These are phyloP conservation scores for Mesorhabditis belari DNA, from an alignment of 2,888 invertebrate genomes.

Conservation along the genomic window DNA sequence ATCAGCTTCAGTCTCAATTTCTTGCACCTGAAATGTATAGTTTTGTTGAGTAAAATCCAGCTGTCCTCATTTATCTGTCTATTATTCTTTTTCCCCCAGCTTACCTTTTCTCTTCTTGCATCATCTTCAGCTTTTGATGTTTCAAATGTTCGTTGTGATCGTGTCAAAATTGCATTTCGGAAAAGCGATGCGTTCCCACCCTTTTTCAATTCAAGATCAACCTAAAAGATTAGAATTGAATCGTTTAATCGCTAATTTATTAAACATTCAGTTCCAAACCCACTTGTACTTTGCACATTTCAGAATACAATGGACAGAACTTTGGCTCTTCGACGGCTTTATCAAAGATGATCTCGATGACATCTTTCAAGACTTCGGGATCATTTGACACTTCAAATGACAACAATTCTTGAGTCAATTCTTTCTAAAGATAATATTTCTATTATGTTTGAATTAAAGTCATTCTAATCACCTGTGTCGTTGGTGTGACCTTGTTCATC, in stretches of 20 bases:
- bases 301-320: slow-evolving; percentile 33
- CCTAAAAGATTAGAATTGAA: not conserved
- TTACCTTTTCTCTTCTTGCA: slow-evolving; percentile 8
- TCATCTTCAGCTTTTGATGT: slow-evolving; percentile 14
- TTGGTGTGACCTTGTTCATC: slow-evolving; percentile 46
- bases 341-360: slow-evolving; percentile 34
- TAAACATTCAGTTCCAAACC: not conserved
- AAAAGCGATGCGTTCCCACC: slow-evolving; percentile 13
- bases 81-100: too few species aligned
- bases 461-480: slow-evolving; percentile 11
- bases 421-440: slow-evolving; percentile 8
- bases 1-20: slow-evolving; percentile 30
- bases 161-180: slow-evolving; percentile 25
- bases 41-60: not conserved
- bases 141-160: slow-evolving; percentile 26
- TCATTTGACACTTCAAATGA: slow-evolving; percentile 17
- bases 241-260: not conserved
- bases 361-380: slow-evolving; percentile 8
- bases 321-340: slow-evolving; percentile 41
- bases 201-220: slow-evolving; percentile 1
- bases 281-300: slow-evolving; percentile 22
- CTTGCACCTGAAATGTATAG: slow-evolving; percentile 5
- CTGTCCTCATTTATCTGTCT: not conserved
- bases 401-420: slow-evolving; percentile 30
- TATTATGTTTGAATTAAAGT: too few species aligned